These are phyloP conservation scores for Girardinichthys multiradiatus DNA, from an alignment of 2,113 vertebrate genomes.

Conservation along the genomic window DNA sequence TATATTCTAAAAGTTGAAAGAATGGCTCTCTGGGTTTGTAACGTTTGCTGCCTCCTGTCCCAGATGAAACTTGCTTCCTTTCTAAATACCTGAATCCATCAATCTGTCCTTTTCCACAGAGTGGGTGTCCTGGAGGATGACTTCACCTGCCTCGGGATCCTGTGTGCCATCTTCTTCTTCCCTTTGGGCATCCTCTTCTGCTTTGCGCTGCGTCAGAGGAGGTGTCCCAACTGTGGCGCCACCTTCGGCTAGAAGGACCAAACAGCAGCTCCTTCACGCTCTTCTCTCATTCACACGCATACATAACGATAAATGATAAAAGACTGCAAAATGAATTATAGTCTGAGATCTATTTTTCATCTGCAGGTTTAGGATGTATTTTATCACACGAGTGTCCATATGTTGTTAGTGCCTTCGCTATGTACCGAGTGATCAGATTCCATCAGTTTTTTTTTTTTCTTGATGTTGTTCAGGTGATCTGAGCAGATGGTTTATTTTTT, in stretches of 20 bases:
- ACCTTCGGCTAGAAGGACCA: slow-evolving; percentile 89
- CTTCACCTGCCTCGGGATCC: slow-evolving; percentile 95
- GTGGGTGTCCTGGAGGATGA: slow-evolving; percentile 97
- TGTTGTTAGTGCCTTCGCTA: slow-evolving; percentile 75
- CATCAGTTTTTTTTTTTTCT: slow-evolving; percentile 20
- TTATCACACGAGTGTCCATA: slow-evolving; percentile 40
- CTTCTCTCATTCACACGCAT: slow-evolving; percentile 1
- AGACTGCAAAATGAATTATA: slow-evolving; percentile 31
- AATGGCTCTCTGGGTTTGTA: too few relatives aligned
- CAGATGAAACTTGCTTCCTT: not conserved
- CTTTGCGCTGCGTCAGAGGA: slow-evolving; percentile 92
- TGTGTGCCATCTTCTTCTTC: slow-evolving; percentile 96
- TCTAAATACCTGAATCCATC: not conserved
- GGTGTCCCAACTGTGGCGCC: slow-evolving; percentile 97
- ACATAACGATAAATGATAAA: slow-evolving; percentile 36
- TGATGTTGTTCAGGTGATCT: slow-evolving; percentile 12
- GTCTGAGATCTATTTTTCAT: slow-evolving; percentile 32
- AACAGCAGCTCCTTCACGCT: slow-evolving; percentile 38
- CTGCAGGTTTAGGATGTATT: slow-evolving; percentile 37
- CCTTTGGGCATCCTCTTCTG: slow-evolving; percentile 97
- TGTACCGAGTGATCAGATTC: slow-evolving; percentile 44
- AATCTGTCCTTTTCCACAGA: slow-evolving; percentile 71
- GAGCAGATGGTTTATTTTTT: slow-evolving; percentile 45
- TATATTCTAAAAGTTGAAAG: too few relatives aligned
- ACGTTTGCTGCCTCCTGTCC: not conserved